phyloP scores from a whole-genome alignment of 2,797 vertebrate genomes.

The Tympanoctomys barrerae region DNA sequence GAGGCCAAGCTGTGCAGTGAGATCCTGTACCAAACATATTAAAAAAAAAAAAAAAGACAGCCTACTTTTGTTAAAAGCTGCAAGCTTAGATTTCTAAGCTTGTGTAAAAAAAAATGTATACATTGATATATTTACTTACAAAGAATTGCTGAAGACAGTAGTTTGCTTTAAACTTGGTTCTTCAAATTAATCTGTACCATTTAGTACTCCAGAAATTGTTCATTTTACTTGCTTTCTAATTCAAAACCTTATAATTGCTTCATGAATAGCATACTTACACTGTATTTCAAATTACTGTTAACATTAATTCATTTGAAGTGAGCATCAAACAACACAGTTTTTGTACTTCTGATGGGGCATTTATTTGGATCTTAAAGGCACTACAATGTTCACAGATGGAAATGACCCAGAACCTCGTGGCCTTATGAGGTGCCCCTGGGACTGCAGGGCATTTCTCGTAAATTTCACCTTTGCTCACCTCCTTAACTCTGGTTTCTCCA shows the following conservation, averaged over 20 bases:
- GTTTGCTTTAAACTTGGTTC: neutral
- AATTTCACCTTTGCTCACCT: neutral
- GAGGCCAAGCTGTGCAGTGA: no score
- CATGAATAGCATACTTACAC: neutral
- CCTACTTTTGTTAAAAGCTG: neutral
- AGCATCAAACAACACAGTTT: neutral
- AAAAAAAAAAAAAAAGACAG: neutral
- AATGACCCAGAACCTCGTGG: neutral
- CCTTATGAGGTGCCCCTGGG: neutral
- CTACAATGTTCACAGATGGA: neutral
- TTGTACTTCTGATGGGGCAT: neutral
- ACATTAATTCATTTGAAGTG: neutral
- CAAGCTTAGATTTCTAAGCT: neutral
- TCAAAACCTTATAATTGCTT: neutral
- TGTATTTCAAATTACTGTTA: neutral
- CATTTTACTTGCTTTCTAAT: neutral
- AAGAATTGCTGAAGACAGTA: neutral
- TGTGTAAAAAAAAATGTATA: neutral
- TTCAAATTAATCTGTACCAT: no score
- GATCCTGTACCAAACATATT: no score
- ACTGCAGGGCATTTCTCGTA: neutral
- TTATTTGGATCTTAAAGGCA: neutral
- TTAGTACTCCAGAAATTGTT: neutral
- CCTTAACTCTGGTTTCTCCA: neutral
- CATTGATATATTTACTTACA: neutral